Percentiles rank a stretch among this genome's conserved stretches.
Conservation (phyloP, 2,797 vertebrate species). For the Melanitta fusca region DNA sequence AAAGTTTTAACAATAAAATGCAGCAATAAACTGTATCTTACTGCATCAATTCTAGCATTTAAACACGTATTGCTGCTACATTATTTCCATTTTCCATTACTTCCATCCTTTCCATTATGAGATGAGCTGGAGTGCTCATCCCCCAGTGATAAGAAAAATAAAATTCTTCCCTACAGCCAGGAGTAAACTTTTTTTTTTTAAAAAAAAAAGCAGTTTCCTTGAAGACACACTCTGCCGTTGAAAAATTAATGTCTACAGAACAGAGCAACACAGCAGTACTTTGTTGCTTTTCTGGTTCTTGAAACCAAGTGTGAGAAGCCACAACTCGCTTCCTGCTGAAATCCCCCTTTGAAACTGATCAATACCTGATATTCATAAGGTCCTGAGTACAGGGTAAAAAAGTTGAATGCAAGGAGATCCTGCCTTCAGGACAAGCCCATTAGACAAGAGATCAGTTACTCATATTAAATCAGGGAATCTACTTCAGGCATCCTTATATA, state of each 20-base stretch:
- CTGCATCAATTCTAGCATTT: neutral
- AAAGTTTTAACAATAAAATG: too few relatives aligned
- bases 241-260: neutral
- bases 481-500: neutral
- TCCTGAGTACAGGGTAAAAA: neutral
- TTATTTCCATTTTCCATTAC: neutral
- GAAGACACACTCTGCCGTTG: neutral
- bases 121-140: neutral
- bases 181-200: neutral
- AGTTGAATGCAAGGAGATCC: accelerated
- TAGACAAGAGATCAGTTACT: neutral
- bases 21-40: neutral
- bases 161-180: neutral
- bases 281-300: neutral
- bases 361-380: neutral
- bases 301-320: neutral
- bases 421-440: neutral
- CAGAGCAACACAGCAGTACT: neutral
- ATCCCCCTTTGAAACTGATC: too few relatives aligned
- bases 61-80: neutral
- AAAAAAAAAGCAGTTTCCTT: neutral
- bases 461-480: neutral
- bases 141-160: neutral
- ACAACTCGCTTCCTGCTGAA: neutral
- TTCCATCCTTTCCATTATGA: neutral